A percentile compares a stretch with the other conserved stretches of the same genome.
These are phyloP conservation scores for Donacobius atricapilla DNA, from an alignment of 2,113 vertebrate species.

Conservation along the genomic window DNA sequence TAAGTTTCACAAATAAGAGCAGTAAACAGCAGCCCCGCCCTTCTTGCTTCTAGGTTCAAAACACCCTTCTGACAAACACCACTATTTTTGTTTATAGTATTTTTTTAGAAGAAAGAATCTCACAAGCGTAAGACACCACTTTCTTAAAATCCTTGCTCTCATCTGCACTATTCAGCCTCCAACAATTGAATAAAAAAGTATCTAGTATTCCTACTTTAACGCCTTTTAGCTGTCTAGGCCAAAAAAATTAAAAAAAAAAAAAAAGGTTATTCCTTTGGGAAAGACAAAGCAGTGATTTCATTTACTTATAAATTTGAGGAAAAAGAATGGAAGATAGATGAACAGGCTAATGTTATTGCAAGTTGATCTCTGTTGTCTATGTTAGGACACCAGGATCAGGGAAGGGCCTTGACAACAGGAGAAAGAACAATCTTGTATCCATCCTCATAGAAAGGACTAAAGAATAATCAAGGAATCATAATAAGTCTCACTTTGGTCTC, in stretches of 20 bases:
- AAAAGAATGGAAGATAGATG: not conserved
- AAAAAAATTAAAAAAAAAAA: not conserved
- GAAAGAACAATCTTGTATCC: not conserved
- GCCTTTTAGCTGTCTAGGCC: not conserved
- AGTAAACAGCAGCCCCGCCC: not conserved
- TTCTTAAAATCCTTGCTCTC: not conserved
- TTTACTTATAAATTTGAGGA: not conserved
- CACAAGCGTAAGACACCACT: fast-evolving
- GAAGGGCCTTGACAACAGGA: not conserved
- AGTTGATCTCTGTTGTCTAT: not conserved
- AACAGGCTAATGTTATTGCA: not conserved
- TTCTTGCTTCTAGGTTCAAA: not conserved
- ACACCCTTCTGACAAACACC: not conserved
- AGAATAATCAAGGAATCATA: not conserved
- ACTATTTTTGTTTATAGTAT: not conserved
- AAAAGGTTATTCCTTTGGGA: not conserved
- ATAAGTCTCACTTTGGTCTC: not conserved
- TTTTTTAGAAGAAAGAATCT: not conserved
- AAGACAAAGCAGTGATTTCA: not conserved
- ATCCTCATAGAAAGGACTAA: not conserved
- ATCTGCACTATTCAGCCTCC: not conserved
- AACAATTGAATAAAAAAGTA: not conserved
- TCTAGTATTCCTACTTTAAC: not conserved
- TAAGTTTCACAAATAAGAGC: not conserved
- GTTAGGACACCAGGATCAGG: not conserved